phyloP scores from a whole-genome alignment of 2,113 vertebrate genomes.

The Zosterops lateralis region DNA sequence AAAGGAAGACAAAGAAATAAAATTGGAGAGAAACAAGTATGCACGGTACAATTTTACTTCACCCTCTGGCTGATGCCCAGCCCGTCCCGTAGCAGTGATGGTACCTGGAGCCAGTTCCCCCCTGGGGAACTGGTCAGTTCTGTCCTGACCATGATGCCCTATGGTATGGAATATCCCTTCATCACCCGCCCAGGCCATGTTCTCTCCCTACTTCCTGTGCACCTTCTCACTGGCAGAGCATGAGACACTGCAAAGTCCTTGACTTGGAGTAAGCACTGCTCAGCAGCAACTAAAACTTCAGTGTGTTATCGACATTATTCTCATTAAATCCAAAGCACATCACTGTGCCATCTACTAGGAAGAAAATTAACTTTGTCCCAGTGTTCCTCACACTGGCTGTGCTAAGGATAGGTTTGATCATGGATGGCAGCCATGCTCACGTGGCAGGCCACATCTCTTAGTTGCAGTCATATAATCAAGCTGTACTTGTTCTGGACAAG shows the following conservation, averaged over 20 bases:
- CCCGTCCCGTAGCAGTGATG: not conserved
- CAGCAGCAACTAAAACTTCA: not conserved
- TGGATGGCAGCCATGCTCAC: not conserved
- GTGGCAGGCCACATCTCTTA: not conserved
- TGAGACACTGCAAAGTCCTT: not conserved
- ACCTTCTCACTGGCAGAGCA: not conserved
- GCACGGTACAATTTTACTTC: not conserved
- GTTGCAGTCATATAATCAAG: not conserved
- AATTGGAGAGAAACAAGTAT: not conserved
- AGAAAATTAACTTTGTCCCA: not conserved
- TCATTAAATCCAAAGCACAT: not conserved
- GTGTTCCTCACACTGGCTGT: not conserved
- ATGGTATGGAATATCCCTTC: not conserved
- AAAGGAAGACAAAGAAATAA: not conserved
- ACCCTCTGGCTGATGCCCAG: accelerated
- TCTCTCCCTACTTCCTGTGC: too few species aligned
- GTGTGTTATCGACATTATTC: not conserved
- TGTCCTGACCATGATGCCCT: not conserved
- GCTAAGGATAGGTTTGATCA: not conserved
- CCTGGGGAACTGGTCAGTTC: too few species aligned
- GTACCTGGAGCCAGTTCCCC: not conserved
- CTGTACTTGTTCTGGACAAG: not conserved
- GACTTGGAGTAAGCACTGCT: not conserved
- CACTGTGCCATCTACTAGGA: not conserved
- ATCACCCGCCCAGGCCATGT: not conserved